These are phyloP conservation scores for Morinoia aosen DNA, from an alignment of 2,888 invertebrate genomes.

Conservation along the genomic window DNA sequence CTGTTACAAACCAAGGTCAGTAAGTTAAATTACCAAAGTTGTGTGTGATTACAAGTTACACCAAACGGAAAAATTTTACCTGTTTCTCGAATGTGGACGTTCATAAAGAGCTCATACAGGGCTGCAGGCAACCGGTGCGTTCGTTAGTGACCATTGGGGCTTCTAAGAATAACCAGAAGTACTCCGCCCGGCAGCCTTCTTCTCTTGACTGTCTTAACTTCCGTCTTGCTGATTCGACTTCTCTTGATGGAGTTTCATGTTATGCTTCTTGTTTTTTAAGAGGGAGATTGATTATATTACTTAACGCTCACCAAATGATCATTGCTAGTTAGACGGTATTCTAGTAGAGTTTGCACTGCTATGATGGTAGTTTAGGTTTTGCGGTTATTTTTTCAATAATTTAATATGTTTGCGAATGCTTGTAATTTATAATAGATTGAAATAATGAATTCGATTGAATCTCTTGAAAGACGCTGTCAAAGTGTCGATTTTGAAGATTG, in stretches of 20 bases:
- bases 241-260: not conserved
- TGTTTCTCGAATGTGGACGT: not conserved
- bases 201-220: not conserved
- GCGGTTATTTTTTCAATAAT: not conserved
- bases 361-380: not conserved
- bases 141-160: not conserved
- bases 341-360: not conserved
- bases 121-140: not conserved
- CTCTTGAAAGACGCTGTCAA: not conserved
- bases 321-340: not conserved
- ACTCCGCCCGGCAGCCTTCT: not conserved
- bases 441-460: not conserved
- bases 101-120: not conserved
- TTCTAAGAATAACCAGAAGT: constrained; percentile 3
- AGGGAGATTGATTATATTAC: not conserved
- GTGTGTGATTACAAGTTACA: not conserved
- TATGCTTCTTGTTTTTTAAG: not conserved
- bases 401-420: not conserved
- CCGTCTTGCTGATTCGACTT: not conserved
- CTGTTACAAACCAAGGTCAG: not conserved
- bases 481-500: not conserved
- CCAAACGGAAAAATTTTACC: not conserved
- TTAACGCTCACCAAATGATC: not conserved
- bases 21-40: too few relatives aligned
- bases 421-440: not conserved